Conservation (phyloP, 1,140 invertebrate species). For the Lepidostoma basale region DNA sequence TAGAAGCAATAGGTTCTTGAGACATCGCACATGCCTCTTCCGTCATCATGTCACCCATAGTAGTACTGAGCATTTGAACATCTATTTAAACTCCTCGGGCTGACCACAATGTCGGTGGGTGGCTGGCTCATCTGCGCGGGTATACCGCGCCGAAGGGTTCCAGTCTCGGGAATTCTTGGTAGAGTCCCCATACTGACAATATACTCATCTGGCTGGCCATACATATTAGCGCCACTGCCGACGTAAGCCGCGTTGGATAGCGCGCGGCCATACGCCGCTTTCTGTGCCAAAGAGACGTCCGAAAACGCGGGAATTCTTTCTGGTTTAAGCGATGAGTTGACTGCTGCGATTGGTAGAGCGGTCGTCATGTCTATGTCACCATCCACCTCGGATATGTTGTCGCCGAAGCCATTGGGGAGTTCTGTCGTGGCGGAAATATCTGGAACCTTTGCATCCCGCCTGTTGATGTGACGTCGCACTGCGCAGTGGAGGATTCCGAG, state of each 20-base stretch:
- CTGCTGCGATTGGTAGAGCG: conserved; percentile 55
- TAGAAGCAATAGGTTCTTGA: conserved; percentile 63
- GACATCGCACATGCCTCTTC: conserved; percentile 55
- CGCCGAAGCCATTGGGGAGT: conserved; percentile 60
- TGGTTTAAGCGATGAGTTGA: conserved; percentile 54
- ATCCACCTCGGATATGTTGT: conserved; percentile 62
- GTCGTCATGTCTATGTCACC: conserved; percentile 61
- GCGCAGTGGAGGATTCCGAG: conserved; percentile 52
- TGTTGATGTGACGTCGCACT: conserved; percentile 48
- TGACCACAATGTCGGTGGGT: conserved; percentile 57
- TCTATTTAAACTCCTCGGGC: conserved; percentile 59
- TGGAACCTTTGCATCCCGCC: conserved; percentile 56
- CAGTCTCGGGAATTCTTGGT: conserved; percentile 58
- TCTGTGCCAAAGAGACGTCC: conserved; percentile 55
- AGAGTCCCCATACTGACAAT: conserved; percentile 50
- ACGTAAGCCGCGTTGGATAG: conserved; percentile 58
- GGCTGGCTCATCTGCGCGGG: conserved; percentile 58
- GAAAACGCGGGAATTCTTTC: conserved; percentile 55
- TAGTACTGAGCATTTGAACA: conserved; percentile 62
- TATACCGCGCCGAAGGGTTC: conserved; percentile 56
- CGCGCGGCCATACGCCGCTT: conserved; percentile 57
- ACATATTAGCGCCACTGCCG: conserved; percentile 58
- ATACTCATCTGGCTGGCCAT: conserved; percentile 59
- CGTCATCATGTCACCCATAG: conserved; percentile 61
- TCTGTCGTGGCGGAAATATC: conserved; percentile 61